Evolutionary conservation across 1,140 invertebrate genomes (phyloP).

Genomic region (Cydia fagiglandana): DNA sequence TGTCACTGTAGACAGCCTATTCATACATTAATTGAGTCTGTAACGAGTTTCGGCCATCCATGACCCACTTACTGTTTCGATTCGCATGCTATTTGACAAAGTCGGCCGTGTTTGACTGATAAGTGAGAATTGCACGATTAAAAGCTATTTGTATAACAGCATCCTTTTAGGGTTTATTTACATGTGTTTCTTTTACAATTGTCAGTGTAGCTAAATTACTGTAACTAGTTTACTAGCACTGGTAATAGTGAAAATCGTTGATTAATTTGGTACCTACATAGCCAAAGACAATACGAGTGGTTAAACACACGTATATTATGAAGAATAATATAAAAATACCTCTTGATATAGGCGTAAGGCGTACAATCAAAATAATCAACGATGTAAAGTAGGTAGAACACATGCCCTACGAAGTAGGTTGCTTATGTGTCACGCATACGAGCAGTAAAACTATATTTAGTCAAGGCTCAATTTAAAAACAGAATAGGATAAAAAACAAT

Average conservation of each 20-base stretch:
- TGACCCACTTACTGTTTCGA: constrained; percentile 48
- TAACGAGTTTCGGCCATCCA: constrained; percentile 53
- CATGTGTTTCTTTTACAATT: not conserved
- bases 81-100: constrained; percentile 11
- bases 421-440: not conserved
- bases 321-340: too few relatives aligned
- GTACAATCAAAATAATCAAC: too few relatives aligned
- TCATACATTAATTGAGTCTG: constrained; percentile 50
- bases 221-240: too few relatives aligned
- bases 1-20: constrained; percentile 34
- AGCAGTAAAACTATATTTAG: constrained; percentile 12
- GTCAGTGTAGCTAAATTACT: too few relatives aligned
- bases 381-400: not conserved
- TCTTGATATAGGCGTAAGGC: too few relatives aligned
- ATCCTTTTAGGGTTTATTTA: not conserved
- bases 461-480: constrained; percentile 7
- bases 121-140: constrained; percentile 1
- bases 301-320: too few relatives aligned
- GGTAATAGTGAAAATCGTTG: too few relatives aligned
- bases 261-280: too few relatives aligned
- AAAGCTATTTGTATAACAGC: not conserved
- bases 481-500: not conserved
- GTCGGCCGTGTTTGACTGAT: constrained; percentile 3
- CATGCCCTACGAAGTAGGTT: not conserved
- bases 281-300: too few relatives aligned